Evolutionary conservation across 1,140 invertebrate genomes (phyloP).

Genomic region (Pinna nobilis): DNA sequence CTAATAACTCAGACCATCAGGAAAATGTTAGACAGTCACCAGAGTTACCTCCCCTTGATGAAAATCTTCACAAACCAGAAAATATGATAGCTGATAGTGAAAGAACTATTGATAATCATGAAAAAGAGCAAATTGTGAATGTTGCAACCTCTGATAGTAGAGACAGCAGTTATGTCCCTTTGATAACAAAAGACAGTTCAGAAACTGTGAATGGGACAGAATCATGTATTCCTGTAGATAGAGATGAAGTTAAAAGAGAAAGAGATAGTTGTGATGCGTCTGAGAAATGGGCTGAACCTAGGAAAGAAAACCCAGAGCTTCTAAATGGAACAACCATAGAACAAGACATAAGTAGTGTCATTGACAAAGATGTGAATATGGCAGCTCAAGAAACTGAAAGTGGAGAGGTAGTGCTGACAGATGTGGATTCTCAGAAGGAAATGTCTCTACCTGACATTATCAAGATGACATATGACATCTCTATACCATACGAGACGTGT

Average conservation of each 20-base stretch:
- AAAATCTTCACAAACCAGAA: neutral
- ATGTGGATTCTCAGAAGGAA: neutral
- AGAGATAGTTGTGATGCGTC: too few relatives aligned
- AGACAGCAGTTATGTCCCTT: too few relatives aligned
- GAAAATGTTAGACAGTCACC: too few relatives aligned
- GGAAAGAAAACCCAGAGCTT: neutral
- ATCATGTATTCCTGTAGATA: too few relatives aligned
- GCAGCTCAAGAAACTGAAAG: neutral
- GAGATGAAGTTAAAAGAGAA: too few relatives aligned
- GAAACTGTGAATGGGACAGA: too few relatives aligned
- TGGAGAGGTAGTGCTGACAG: slow-evolving; percentile 1
- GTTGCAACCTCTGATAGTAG: too few relatives aligned
- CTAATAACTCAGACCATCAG: neutral
- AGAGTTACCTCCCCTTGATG: neutral
- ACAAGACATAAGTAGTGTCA: neutral
- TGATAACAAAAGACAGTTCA: too few relatives aligned
- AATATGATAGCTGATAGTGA: neutral
- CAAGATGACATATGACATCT: slow-evolving; percentile 30
- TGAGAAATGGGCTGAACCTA: neutral
- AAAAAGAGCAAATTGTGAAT: too few relatives aligned
- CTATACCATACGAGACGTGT: slow-evolving; percentile 74
- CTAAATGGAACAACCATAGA: neutral
- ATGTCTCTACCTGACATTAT: slow-evolving; percentile 31
- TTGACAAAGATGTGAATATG: neutral
- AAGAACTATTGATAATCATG: too few relatives aligned